Evolutionary conservation across 2,797 vertebrate species (phyloP), one percentile per base, ranked within the genome.

Genomic region (Synaphobranchus kaupii): DNA sequence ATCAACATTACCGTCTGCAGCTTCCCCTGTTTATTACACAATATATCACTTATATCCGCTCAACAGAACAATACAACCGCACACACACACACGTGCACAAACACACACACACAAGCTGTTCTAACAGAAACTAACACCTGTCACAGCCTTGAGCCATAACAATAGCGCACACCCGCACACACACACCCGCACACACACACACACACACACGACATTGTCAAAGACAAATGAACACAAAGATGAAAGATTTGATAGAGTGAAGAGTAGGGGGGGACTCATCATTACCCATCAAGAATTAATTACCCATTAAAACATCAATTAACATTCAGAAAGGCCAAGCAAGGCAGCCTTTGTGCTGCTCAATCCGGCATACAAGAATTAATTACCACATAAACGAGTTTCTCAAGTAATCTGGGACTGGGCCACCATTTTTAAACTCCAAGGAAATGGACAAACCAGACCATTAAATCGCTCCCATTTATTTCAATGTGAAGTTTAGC

Each of bases 261-360:
- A n/a, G 82, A 34, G 82, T 5, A 39, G 39, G 82, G 25, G 13
- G 50, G 60, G 22, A 66, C 17, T 20, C 22, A 28, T 54, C 28
- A 58, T 83, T 56, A 83, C 82, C 50, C 82, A 83, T 56, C n/a
- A 83, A 31, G 81, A 54, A 54, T 83, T 83, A 83, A 83, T 83
- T 83, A 83, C 81, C 81, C 81, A 83, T 83, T 10, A 83, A 82
- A 83, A 83, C 52, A 56, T 83, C 82, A 56, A 83, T 83, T 83
- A 54, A 83, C 52, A 54, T 54, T 83, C 48, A 56, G 82, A 56
- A 28, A 52, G 28, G 25, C 9, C 0, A 28, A 7, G 81, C 81
- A 56, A 54, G 82, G 48, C 82, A 52, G n/a, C 22, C 7, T 56
- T 83, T 83, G 10, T 56, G 82, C 82, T 28, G 82, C 56, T 83